Base-by-base conservation (phyloP, 2,113 vertebrate species). In the Leptodactylus fuscus region DNA sequence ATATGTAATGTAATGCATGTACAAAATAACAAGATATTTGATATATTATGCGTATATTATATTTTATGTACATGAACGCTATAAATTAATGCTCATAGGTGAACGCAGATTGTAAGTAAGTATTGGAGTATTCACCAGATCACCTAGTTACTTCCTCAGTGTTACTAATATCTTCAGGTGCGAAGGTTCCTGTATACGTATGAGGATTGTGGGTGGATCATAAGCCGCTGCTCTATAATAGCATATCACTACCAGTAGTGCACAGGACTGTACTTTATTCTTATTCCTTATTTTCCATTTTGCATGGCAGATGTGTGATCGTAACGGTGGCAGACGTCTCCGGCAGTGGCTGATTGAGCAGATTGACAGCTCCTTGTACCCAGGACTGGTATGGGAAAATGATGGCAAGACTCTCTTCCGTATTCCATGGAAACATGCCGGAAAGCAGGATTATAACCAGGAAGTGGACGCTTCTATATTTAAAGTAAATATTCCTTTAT, bases 381-480 rank as follows among this genome's bases (percentile, higher is more conserved):
- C 95, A 0, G 98, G 98, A 0, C 93, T 99, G 53, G 92, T 96
- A 65, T 99, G 98, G 98, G 98, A 99, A 73, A 97, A 96, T 0
- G 97, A 98, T 0, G 94, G 91, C 71, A 95, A 93, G 84, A 95
- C 90, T 34, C 96, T 98, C 95, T 99, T 99, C 89, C 94, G 98
- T n/a, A 99, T 99, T 90, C 98, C 98, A 0, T 99, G 98, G 98
- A 99, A 99, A 85, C 98, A 99, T 0, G 98, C 98, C 0, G 98
- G 97, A 1, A 99, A 99, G 85, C 98, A 99, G 90, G 98, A 99
- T 83, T 99, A 99, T 87, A 99, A 99, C 87, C 98, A 99, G 90
- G 97, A 99, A 88, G 93, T 99, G 77, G 98, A 99, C 1, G 98
- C 98, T 0, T 99, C 96, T 0, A 99, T 99, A 70, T 99, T 99